These are phyloP conservation scores for Dasyornis broadbenti DNA, from an alignment of 2,113 vertebrate species.

Conservation along the genomic window DNA sequence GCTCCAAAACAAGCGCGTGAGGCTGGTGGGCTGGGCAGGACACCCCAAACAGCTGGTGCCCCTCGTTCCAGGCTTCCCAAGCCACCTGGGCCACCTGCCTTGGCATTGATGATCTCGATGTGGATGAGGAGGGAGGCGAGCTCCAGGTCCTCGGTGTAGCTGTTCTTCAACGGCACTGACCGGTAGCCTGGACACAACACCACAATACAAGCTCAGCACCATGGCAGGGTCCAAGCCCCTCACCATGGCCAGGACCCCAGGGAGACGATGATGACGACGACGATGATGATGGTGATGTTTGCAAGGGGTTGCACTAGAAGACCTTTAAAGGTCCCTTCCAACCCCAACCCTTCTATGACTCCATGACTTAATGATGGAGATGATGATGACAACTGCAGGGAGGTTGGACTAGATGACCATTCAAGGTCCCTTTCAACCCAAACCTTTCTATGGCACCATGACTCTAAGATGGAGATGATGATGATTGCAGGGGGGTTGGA, in stretches of 20 bases:
- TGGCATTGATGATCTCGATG: constrained; percentile 84
- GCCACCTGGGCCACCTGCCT: constrained; percentile 47
- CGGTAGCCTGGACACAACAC: constrained; percentile 74
- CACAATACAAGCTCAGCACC: background rate
- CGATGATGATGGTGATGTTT: background rate
- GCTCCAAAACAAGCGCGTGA: background rate
- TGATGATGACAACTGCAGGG: background rate
- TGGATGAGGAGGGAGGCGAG: constrained; percentile 81
- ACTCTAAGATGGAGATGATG: background rate
- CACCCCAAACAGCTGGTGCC: too few relatives aligned
- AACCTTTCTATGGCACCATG: background rate
- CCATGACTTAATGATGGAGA: background rate
- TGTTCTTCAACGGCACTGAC: constrained; percentile 81
- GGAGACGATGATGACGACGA: background rate
- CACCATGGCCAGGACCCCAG: background rate
- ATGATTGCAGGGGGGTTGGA: background rate
- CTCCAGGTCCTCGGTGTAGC: constrained; percentile 85
- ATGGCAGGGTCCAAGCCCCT: rapidly evolving
- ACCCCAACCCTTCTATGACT: background rate
- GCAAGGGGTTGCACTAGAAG: background rate
- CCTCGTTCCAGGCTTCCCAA: background rate
- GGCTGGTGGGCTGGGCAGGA: background rate
- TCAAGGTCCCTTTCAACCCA: background rate
- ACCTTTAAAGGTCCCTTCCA: background rate
- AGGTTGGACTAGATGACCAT: background rate